Conservation (phyloP, 2,797 vertebrate genomes). For the Eupleurogrammus muticus region DNA sequence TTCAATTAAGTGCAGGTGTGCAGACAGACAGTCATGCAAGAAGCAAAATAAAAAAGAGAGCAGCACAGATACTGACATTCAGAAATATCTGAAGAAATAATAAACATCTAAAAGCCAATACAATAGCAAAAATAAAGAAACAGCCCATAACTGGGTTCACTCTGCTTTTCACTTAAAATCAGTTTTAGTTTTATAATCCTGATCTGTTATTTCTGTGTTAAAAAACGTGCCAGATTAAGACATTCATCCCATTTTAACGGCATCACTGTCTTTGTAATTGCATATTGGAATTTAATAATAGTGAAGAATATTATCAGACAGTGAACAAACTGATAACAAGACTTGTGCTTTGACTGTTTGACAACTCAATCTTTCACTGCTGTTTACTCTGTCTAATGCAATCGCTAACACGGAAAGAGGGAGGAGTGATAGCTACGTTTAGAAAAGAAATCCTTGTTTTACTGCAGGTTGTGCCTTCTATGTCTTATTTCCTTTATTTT, state of each 20-base stretch:
- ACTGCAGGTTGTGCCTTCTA: slow-evolving; percentile 48
- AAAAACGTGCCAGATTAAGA: slow-evolving; percentile 50
- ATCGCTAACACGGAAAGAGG: slow-evolving; percentile 27
- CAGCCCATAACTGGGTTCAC: slow-evolving; percentile 34
- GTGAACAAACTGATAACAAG: slow-evolving; percentile 80
- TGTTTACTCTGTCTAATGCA: slow-evolving; percentile 70
- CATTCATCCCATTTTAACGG: slow-evolving; percentile 58
- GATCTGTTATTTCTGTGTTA: slow-evolving; percentile 36
- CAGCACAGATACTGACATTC: slow-evolving; percentile 22
- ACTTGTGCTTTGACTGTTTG: slow-evolving; percentile 80
- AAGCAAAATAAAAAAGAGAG: slow-evolving; percentile 44
- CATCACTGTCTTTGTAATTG: slow-evolving; percentile 75
- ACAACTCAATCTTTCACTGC: slow-evolving; percentile 84
- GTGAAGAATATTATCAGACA: slow-evolving; percentile 82
- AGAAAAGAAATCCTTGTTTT: slow-evolving; percentile 62
- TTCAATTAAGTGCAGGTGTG: slow-evolving; percentile 51
- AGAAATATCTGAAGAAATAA: slow-evolving; percentile 55
- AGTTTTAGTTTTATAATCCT: slow-evolving; percentile 27
- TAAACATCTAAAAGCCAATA: slow-evolving; percentile 55
- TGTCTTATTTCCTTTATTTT: slow-evolving; percentile 54
- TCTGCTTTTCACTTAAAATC: slow-evolving; percentile 44
- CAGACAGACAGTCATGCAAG: slow-evolving; percentile 41
- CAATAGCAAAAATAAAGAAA: slow-evolving; percentile 41
- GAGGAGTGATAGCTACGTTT: slow-evolving; percentile 80
- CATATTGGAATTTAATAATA: slow-evolving; percentile 85